phyloP scores from a whole-genome alignment of 2,888 invertebrate genomes.

The Phyllotreta cruciferae region DNA sequence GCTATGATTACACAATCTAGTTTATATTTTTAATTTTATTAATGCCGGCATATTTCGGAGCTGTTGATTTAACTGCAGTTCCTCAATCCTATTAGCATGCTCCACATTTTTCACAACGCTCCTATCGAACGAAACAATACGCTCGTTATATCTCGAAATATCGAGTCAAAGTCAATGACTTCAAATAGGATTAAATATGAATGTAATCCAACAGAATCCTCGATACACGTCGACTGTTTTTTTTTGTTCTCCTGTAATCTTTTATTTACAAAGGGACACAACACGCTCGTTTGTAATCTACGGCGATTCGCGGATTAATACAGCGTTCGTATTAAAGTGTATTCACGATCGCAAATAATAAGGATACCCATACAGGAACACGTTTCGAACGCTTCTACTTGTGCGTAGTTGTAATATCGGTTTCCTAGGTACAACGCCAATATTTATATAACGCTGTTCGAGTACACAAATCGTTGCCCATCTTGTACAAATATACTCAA shows the following conservation, averaged over 20 bases:
- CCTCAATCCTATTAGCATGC: too few species aligned
- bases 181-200: conserved; percentile 13
- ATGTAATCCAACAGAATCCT: conserved; percentile 7
- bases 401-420: conserved; percentile 7
- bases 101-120: background rate
- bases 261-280: conserved; percentile 3
- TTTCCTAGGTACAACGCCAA: conserved; percentile 12
- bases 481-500: conserved; percentile 6
- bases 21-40: too few species aligned
- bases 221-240: background rate
- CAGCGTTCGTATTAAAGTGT: too few species aligned
- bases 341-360: background rate
- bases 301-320: too few species aligned
- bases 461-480: conserved; percentile 6
- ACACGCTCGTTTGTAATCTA: background rate
- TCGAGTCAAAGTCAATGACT: conserved; percentile 4
- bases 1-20: too few species aligned
- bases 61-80: too few species aligned
- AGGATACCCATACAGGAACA: background rate
- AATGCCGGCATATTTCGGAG: too few species aligned
- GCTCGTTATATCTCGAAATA: conserved; percentile 8
- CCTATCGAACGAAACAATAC: background rate
- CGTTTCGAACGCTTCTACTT: background rate
- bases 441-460: conserved; percentile 2
- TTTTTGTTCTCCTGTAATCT: conserved; percentile 11